Percentiles rank a stretch among this genome's conserved stretches.
Conservation (phyloP, 1,140 invertebrate genomes). For the Nasonia giraulti region DNA sequence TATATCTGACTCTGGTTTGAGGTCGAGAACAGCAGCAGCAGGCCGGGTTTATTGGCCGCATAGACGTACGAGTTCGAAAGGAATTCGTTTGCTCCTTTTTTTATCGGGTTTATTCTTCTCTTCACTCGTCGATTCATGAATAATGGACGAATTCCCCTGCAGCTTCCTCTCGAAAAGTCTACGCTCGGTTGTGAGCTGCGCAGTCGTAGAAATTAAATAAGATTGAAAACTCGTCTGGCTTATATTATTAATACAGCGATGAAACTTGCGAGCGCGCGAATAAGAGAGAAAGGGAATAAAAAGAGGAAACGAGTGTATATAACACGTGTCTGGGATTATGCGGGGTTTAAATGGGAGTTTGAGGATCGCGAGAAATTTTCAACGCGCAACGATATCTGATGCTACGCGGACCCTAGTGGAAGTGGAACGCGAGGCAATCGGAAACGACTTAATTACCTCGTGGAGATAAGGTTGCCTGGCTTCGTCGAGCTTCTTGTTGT, state of each 20-base stretch:
- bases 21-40: neutral
- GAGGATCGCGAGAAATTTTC: neutral
- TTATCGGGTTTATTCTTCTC: slow-evolving; percentile 25
- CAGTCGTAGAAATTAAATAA: slow-evolving; percentile 21
- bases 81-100: slow-evolving; percentile 12
- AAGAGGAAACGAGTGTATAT: neutral
- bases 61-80: neutral
- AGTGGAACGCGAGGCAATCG: neutral
- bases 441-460: neutral
- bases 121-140: slow-evolving; percentile 39
- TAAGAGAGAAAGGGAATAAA: neutral
- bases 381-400: neutral
- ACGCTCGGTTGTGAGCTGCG: neutral
- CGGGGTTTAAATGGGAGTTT: neutral
- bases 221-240: slow-evolving; percentile 22
- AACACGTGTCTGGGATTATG: neutral
- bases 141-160: slow-evolving; percentile 31
- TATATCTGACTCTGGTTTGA: slow-evolving; percentile 15
- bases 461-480: neutral
- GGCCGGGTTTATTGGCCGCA: slow-evolving; percentile 15
- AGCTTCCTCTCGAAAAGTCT: neutral
- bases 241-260: neutral
- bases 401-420: neutral
- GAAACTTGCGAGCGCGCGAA: neutral
- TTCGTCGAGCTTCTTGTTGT: neutral